phyloP scores from a whole-genome alignment of 2,113 vertebrate species.

The Guaruba guarouba region DNA sequence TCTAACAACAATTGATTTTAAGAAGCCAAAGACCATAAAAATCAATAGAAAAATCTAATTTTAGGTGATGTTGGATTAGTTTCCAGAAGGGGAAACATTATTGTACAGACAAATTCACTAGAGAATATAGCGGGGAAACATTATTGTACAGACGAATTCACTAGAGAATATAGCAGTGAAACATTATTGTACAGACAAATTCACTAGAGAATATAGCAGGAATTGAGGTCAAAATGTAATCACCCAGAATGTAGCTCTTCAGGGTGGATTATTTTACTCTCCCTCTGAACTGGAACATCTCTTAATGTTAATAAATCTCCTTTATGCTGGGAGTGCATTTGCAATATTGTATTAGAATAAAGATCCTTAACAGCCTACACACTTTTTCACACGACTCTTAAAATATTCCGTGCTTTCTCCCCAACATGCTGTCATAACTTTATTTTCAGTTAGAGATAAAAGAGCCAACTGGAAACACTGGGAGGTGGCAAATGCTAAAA shows the following conservation, averaged over 20 bases:
- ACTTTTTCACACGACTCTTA: not conserved
- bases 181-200: not conserved
- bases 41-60: not conserved
- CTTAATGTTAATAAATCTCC: slow-evolving; percentile 29
- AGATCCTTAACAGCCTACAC: not conserved
- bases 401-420: not conserved
- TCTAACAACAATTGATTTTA: not conserved
- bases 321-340: not conserved
- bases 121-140: not conserved
- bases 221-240: slow-evolving; percentile 49
- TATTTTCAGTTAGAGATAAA: not conserved
- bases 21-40: not conserved
- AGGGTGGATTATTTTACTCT: slow-evolving; percentile 21
- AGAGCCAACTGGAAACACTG: not conserved
- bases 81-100: not conserved
- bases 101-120: not conserved
- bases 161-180: not conserved
- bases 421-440: not conserved
- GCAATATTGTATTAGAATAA: not conserved
- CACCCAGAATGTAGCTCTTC: not conserved
- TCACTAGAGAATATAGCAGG: not conserved
- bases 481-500: not conserved
- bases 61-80: not conserved
- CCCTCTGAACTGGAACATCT: slow-evolving; percentile 7
- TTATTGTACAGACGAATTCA: not conserved